A percentile compares a stretch with the other conserved stretches of the same genome.
Conservation (phyloP, 2,113 vertebrate species). For the Nyctibius bracteatus region DNA sequence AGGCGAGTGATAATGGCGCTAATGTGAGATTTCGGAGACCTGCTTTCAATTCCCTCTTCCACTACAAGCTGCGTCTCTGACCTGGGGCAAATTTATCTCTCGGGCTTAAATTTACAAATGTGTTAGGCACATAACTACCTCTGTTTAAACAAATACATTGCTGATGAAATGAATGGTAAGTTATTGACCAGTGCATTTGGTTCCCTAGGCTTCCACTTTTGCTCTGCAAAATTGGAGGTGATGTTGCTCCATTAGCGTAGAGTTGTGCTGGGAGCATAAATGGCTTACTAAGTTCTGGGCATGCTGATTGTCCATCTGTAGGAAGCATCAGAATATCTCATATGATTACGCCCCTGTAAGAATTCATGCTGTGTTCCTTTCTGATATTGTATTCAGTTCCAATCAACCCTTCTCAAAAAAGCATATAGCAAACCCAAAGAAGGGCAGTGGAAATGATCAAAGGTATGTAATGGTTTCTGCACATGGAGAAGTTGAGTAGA, state of each 20-base stretch:
- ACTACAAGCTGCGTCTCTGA: not conserved
- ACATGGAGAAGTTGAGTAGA: not conserved
- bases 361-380: not conserved
- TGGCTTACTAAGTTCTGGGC: not conserved
- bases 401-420: not conserved
- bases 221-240: not conserved
- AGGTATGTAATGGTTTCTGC: not conserved
- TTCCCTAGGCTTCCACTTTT: not conserved
- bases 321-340: not conserved
- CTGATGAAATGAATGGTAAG: not conserved
- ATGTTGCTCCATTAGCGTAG: not conserved
- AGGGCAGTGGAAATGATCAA: not conserved
- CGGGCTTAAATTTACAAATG: not conserved
- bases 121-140: not conserved
- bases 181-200: not conserved
- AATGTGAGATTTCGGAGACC: not conserved
- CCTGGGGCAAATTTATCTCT: not conserved
- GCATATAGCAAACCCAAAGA: not conserved
- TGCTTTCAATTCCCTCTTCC: not conserved
- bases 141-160: conserved; percentile 1
- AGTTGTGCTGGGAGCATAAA: not conserved
- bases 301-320: not conserved
- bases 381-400: not conserved
- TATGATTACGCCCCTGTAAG: not conserved
- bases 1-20: not conserved